Evolutionary conservation across 1,140 invertebrate species (phyloP), one percentile per base, ranked within the genome.

Genomic region (Lepidurus arcticus): DNA sequence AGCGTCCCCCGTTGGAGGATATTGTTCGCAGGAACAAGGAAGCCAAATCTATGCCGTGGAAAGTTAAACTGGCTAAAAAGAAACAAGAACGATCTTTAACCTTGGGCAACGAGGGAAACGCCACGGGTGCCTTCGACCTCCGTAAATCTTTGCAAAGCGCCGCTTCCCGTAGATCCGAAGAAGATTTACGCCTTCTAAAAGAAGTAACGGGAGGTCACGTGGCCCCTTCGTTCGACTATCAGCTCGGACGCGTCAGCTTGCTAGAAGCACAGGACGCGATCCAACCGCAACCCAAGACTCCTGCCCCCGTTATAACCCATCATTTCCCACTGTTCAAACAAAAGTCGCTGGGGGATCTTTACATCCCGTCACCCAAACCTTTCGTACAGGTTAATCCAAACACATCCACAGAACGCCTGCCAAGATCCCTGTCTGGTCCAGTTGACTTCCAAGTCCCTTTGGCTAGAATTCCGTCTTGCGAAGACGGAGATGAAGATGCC

Each of bases 41-140:
- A 73, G 16, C 24, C 42, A 79, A 78, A n/a, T 79, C 73, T 73
- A 73, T 80, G 4, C 81, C 81, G 0, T 83, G 82, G 82, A 82
- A 81, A 76, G 77, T 81, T 7, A 78, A 82, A 73, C 76, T 85
- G 87, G 34, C 85, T 83, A 78, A 82, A 83, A 81, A 84, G 85
- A 78, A 86, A 89, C 45, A 83, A 84, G 86, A 87, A 44, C 88
- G 88, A 44, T 86, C 93, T 4, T 92, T 94, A 82, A 94, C 93
- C 0, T 92, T 94, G 5, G 92, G 92, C 8, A 76, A 45, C 45
- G 47, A 47, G 44, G 16, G 42, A n/a, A 45, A 47, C 42, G 44
- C 73, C n/a, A 45, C 26, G 42, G 77, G 34, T 10, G 74, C 53
- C 42, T 24, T 80, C 44, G 79, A 80, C 47, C 24, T 80, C 26